Evolutionary conservation across 2,113 vertebrate genomes (phyloP).

Genomic region (Anas platyrhynchos): DNA sequence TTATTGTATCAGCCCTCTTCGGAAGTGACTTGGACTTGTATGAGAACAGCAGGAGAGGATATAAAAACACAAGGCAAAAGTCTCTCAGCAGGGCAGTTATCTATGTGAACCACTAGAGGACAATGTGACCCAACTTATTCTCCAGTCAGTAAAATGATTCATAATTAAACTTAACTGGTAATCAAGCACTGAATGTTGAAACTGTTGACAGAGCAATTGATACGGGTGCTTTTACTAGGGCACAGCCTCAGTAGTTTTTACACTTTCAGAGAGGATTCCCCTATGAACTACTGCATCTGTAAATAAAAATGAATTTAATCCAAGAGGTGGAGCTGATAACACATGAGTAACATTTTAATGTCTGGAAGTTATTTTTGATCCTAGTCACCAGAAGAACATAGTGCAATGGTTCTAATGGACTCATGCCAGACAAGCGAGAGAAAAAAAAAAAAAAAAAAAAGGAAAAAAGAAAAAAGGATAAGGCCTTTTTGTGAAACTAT

Average conservation of each 20-base stretch:
- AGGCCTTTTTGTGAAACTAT: conserved; percentile 4
- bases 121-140: conserved; percentile 16
- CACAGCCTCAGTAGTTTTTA: background rate
- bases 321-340: conserved; percentile 45
- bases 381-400: background rate
- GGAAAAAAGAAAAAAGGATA: background rate
- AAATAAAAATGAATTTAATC: background rate
- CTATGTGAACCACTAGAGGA: conserved; percentile 19
- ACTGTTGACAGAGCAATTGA: background rate
- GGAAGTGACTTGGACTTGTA: background rate
- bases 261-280: background rate
- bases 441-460: background rate
- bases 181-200: background rate
- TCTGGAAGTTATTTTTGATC: background rate
- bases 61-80: background rate
- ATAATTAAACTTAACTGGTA: background rate
- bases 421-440: background rate
- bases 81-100: background rate
- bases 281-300: background rate
- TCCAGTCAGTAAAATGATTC: background rate
- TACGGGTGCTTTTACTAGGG: background rate
- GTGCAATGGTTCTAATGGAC: background rate
- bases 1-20: background rate
- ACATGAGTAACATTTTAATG: background rate
- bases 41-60: background rate